Evolutionary conservation across 2,888 invertebrate genomes (phyloP), one percentile per base, ranked within the genome.

Genomic region (Eurois occulta): DNA sequence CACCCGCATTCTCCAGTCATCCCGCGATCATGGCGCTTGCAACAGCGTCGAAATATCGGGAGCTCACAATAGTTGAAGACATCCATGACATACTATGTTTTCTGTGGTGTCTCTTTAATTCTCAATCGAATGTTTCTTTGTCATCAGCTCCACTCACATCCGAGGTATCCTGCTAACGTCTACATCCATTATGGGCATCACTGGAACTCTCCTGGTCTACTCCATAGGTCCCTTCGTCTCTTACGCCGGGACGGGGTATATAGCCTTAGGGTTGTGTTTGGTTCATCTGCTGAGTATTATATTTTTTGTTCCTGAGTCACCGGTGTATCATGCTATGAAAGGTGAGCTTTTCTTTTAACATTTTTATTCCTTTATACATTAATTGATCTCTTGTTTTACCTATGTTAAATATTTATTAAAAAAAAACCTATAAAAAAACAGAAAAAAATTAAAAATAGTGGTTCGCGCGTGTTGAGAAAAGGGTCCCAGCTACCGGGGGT

Each of bases 211-310:
- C 1, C 28, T 91, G 0, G 91, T 91, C 0, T 93, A 91, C 64
- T 80, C 91, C 0, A 86, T 92, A 0, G 93, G 88, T 0, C 92
- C 93, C 0, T 93, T 86, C 65, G 91, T 94, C 10, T 52, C 52
- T 52, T 52, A 52, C 52, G 24, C 24, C 52, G 52, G 52, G 52
- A 52, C 52, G 3, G 52, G 52, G 3, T 52, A 52, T 2, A 52
- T 52, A 52, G 52, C 52, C 3, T 24, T 52, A 24, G 52, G 52
- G 24, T 3, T 52, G 24, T 52, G 52, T 52, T 24, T 52, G 10
- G 24, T 52, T 52, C 52, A 52, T 52, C 52, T 52, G 10, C 24
- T 52, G 52, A 52, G 24, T 24, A 24, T 52, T 10, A 52, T 52
- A 24, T 52, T 52, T 52, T 10, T 52, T 52, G 52, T 52, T 52